Evolutionary conservation across 2,113 vertebrate species (phyloP), one percentile per base, ranked within the genome.

Genomic region (Pluvialis apricaria): DNA sequence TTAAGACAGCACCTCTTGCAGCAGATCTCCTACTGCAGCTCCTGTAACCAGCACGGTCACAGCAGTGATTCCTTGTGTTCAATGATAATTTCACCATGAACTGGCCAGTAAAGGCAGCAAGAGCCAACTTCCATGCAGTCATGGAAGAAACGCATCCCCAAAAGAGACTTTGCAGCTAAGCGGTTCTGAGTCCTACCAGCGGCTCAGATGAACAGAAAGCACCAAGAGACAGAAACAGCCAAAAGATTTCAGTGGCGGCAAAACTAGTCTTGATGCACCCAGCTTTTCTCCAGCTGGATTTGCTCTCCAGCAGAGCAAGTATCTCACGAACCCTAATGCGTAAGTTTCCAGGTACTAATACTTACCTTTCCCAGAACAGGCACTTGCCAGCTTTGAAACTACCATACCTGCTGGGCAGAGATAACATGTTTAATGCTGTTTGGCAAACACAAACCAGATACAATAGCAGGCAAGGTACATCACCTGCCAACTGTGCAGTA

Each of bases 371-470:
- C 80, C 60, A 55, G 62, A 75, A 60, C 36, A 68, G 91, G 45
- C 89, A 75, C 60, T 65, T 31, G 25, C 57, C 42, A 89, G 91
- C 86, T 94, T 65, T 91, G 76, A 80, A 84, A 49, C 31, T 45
- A 45, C 44, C 17, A 3, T 6, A 82, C 70, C 89, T 97, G 94
- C 95, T 66, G 87, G 71, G 89, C 89, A 91, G 81, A 94, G 96
- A 96, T 96, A 97, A 95, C 3, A 1, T 54, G 66, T 32, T 76
- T 42, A 31, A 42, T 3, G 75, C 91, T 57, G 49, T 36, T 5
- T 84, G 86, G 86, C 92, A 90, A 76, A 34, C 89, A 80, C 84
- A 4, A 54, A 62, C 42, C 81, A 87, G 92, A 47, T 19, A 7
- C 70, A 29, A 8, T 3, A 60, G 75, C 86, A 90, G 69, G 51